phyloP scores from a whole-genome alignment of 2,113 vertebrate genomes.

The Oryctolagus cuniculus region mOryCun1.1 NC_091445.1:57010001-57010500 shows the following conservation, averaged over 20 bases:
- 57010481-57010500: conserved; percentile 14
- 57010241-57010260: conserved; percentile 62
- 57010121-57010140: conserved; percentile 60
- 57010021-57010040: conserved; percentile 43
- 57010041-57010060: conserved; percentile 61
- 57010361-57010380: conserved; percentile 52
- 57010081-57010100: conserved; percentile 68
- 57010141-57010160: conserved; percentile 63
- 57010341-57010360: conserved; percentile 12
- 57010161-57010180: conserved; percentile 67
- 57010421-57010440: conserved; percentile 12
- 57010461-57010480: conserved; percentile 24
- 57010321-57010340: conserved; percentile 39
- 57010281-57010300: conserved; percentile 63
- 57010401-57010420: conserved; percentile 24
- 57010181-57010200: conserved; percentile 66
- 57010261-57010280: conserved; percentile 63
- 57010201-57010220: conserved; percentile 59
- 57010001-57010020: neutral
- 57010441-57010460: neutral
- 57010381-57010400: conserved; percentile 32
- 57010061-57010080: conserved; percentile 68
- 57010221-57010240: conserved; percentile 60
- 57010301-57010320: conserved; percentile 57
- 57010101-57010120: conserved; percentile 65